A percentile compares a stretch with the other conserved stretches of the same genome.
Conservation (phyloP, 2,888 invertebrate genomes). For the Heteromyza rotundicornis region DNA sequence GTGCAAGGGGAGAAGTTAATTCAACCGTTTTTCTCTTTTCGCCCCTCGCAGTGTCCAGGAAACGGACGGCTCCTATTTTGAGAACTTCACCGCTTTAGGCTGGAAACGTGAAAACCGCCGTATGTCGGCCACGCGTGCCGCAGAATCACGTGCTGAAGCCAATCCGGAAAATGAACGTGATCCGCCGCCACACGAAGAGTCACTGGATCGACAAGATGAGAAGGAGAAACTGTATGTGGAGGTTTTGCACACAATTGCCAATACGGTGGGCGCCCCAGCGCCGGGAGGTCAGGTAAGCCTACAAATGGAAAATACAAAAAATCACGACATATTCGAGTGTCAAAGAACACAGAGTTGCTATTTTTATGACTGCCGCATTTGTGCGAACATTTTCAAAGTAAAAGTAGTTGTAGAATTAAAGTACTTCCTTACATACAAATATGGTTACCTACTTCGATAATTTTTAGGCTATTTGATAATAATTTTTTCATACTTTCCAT, state of each 20-base stretch:
- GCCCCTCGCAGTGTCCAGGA: constrained; percentile 85
- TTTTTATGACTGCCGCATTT: too few species aligned
- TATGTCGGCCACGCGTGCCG: constrained; percentile 77
- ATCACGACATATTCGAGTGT: too few species aligned
- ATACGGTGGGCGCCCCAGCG: constrained; percentile 82
- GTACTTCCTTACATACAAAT: too few species aligned
- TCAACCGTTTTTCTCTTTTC: too few species aligned
- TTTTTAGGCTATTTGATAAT: too few species aligned
- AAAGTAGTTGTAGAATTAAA: too few species aligned
- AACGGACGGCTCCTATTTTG: constrained; percentile 93
- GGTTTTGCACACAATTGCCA: constrained; percentile 94
- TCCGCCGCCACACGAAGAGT: constrained; percentile 57
- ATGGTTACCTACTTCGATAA: too few species aligned
- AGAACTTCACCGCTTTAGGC: constrained; percentile 88
- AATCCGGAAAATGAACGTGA: constrained; percentile 65
- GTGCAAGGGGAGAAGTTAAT: background rate
- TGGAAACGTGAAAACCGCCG: constrained; percentile 92
- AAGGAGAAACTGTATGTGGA: constrained; percentile 83
- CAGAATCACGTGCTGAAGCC: constrained; percentile 75
- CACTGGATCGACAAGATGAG: constrained; percentile 60
- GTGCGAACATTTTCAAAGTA: too few species aligned
- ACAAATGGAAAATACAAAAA: too few species aligned
- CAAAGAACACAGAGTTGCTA: too few species aligned
- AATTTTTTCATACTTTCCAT: too few species aligned
- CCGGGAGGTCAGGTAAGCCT: constrained; percentile 70